These are phyloP conservation scores for Micrastur ruficollis DNA, from an alignment of 2,797 vertebrate species.

Conservation along the genomic window DNA sequence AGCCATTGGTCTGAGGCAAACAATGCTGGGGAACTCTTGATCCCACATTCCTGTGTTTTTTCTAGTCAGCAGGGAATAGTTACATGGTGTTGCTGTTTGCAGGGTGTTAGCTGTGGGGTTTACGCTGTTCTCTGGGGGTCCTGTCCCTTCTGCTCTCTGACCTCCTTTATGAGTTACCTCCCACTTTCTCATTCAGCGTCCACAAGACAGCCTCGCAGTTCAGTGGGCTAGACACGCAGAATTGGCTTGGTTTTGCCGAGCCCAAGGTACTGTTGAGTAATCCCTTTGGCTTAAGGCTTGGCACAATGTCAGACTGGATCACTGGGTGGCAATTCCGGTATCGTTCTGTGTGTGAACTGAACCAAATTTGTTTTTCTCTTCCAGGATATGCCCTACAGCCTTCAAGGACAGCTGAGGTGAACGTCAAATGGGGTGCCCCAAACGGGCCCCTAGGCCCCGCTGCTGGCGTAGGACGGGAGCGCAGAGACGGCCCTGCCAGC, in stretches of 20 bases:
- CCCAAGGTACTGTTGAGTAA: too few species aligned
- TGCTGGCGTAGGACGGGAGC: fast-evolving
- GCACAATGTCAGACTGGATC: fast-evolving
- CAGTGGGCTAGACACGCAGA: fast-evolving
- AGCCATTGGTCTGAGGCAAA: fast-evolving
- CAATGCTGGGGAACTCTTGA: fast-evolving
- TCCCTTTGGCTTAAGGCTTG: not conserved
- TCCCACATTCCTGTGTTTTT: fast-evolving
- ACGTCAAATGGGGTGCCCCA: fast-evolving
- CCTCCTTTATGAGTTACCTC: not conserved
- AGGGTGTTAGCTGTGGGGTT: not conserved
- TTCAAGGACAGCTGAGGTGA: not conserved
- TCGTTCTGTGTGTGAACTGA: too few species aligned
- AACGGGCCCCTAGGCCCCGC: too few species aligned
- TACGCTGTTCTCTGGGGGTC: fast-evolving
- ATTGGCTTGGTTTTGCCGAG: fast-evolving
- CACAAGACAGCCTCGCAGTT: fast-evolving
- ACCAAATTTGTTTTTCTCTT: not conserved
- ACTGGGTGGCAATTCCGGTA: not conserved
- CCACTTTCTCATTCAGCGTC: fast-evolving
- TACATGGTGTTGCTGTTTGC: not conserved
- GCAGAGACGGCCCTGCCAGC: not conserved
- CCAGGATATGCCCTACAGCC: not conserved
- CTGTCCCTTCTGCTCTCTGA: not conserved
- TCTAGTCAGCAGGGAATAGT: fast-evolving